Conservation (phyloP, 2,888 invertebrate species). For the Seira sanloemensis region DNA sequence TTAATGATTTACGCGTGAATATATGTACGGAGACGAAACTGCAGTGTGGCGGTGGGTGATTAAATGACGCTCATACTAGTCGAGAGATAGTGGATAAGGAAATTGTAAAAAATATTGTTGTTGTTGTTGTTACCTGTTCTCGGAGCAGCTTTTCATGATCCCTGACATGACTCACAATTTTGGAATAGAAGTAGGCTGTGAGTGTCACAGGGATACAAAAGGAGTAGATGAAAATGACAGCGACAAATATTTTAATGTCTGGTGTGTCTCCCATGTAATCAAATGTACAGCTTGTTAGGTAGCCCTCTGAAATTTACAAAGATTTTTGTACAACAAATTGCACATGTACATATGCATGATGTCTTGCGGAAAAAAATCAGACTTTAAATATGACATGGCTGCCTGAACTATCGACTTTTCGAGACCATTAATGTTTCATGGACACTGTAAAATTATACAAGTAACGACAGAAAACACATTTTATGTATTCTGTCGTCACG, state of each 20-base stretch:
- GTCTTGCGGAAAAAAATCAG: no score
- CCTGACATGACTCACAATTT: conserved; percentile 91
- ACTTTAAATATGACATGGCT: background rate
- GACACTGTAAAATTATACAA: background rate
- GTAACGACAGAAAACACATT: no score
- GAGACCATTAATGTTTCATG: background rate
- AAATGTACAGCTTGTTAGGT: conserved; percentile 88
- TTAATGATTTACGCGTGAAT: background rate
- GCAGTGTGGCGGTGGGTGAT: background rate
- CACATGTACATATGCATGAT: no score
- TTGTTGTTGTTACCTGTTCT: conserved; percentile 81
- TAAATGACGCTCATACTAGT: background rate
- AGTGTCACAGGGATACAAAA: conserved; percentile 86
- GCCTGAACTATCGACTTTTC: background rate
- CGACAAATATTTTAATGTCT: conserved; percentile 87
- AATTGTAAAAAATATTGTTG: background rate
- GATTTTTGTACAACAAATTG: no score
- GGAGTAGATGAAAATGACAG: conserved; percentile 85
- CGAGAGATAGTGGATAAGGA: no score
- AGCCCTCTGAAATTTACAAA: conserved; percentile 83
- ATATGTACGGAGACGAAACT: background rate
- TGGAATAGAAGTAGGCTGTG: conserved; percentile 90
- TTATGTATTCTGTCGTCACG: conserved; percentile 7
- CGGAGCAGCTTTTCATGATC: conserved; percentile 89
- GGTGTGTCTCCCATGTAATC: conserved; percentile 88